phyloP scores from a whole-genome alignment of 2,888 invertebrate genomes.

The Aphelenchoides bicaudatus region DNA sequence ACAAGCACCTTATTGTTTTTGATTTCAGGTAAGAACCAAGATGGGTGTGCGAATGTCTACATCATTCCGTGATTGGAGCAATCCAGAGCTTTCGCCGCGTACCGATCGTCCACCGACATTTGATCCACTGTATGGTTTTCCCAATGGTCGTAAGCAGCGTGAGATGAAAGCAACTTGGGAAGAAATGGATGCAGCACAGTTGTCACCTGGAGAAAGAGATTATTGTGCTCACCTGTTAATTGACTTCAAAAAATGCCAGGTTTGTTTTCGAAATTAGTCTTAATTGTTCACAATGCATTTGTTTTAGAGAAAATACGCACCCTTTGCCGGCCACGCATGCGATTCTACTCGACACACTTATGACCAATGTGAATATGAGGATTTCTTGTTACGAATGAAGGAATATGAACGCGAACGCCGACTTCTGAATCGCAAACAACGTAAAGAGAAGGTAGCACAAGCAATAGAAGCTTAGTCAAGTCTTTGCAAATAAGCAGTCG shows the following conservation, averaged over 20 bases:
- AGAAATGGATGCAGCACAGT: conserved; percentile 47
- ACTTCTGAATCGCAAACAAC: conserved; percentile 48
- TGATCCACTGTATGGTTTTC: conserved; percentile 58
- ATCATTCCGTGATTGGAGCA: conserved; percentile 43
- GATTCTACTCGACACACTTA: conserved; percentile 44
- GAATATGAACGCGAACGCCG: conserved; percentile 59
- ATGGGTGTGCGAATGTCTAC: conserved; percentile 57
- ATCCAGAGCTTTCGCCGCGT: conserved; percentile 53
- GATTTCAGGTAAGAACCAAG: too few species aligned
- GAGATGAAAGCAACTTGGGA: conserved; percentile 40
- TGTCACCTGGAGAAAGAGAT: conserved; percentile 53
- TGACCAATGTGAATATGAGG: conserved; percentile 58
- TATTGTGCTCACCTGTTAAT: conserved; percentile 58
- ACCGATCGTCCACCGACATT: conserved; percentile 58
- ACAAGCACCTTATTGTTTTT: too few species aligned
- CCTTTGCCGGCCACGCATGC: conserved; percentile 55
- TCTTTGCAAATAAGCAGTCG: too few species aligned
- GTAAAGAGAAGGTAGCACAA: conserved; percentile 46
- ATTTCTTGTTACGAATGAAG: conserved; percentile 56
- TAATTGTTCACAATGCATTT: background rate
- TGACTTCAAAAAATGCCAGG: conserved; percentile 51
- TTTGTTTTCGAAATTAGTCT: conserved; percentile 18
- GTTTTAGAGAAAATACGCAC: conserved; percentile 48
- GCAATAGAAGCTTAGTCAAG: too few species aligned
- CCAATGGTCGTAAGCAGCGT: conserved; percentile 47